Conservation (phyloP, 2,797 vertebrate species). For the Scleropages formosus region DNA sequence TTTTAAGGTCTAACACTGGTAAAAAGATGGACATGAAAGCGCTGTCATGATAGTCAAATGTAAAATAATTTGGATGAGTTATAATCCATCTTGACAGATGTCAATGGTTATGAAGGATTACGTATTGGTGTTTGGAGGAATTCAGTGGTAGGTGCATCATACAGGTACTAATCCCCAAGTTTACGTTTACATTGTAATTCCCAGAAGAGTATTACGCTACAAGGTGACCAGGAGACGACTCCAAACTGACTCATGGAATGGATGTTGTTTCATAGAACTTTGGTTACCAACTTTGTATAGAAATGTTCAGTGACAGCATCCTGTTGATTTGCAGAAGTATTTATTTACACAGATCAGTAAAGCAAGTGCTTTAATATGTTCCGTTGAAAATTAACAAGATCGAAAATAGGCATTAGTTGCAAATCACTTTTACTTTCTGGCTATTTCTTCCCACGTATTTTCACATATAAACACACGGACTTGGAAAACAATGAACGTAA, state of each 20-base stretch:
- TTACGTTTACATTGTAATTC: constrained; percentile 23
- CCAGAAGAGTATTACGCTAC: constrained; percentile 3
- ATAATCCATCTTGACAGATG: neutral
- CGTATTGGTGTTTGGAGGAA: neutral
- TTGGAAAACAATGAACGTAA: constrained; percentile 23
- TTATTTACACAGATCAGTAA: constrained; percentile 55
- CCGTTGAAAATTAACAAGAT: constrained; percentile 15
- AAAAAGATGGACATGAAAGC: constrained; percentile 54
- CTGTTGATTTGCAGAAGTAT: constrained; percentile 65
- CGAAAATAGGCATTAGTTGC: constrained; percentile 25
- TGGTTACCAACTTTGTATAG: constrained; percentile 73
- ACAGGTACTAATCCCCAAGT: constrained; percentile 19
- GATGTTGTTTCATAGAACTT: constrained; percentile 68
- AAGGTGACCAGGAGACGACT: constrained; percentile 8
- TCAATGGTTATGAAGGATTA: constrained; percentile 12
- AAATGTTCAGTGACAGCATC: constrained; percentile 66
- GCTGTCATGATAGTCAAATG: constrained; percentile 40
- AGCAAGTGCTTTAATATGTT: constrained; percentile 21
- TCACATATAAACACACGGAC: constrained; percentile 11
- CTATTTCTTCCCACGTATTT: constrained; percentile 23
- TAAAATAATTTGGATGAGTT: constrained; percentile 12
- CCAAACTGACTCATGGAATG: constrained; percentile 43
- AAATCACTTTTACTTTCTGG: constrained; percentile 14
- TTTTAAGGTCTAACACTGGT: constrained; percentile 55
- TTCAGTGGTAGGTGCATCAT: constrained; percentile 10